A percentile compares a stretch with the other conserved stretches of the same genome.
These are phyloP conservation scores for Scleropages formosus DNA, from an alignment of 2,797 vertebrate species.

Conservation along the genomic window DNA sequence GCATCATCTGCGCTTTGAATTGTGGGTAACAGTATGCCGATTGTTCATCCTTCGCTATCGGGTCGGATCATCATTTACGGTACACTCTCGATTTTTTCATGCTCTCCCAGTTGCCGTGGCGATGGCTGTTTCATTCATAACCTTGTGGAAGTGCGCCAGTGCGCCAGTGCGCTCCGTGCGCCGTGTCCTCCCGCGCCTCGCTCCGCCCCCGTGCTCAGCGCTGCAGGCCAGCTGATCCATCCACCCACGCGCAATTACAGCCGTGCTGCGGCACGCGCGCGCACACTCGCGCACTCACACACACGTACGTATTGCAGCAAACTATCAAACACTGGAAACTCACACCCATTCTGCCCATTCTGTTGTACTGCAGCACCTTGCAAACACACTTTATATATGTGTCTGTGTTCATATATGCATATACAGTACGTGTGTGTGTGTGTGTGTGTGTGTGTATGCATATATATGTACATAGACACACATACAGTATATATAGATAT, in stretches of 20 bases:
- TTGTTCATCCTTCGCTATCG: background rate
- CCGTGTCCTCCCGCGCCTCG: constrained; percentile 18
- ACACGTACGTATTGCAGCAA: constrained; percentile 2
- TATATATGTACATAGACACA: too few species aligned
- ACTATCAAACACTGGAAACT: background rate
- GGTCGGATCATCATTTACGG: background rate
- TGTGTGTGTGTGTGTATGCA: too few species aligned
- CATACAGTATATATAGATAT: too few species aligned
- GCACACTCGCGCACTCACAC: background rate
- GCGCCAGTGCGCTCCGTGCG: background rate
- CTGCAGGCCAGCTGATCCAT: constrained; percentile 40
- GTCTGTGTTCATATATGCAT: too few species aligned
- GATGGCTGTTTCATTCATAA: constrained; percentile 55
- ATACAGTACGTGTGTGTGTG: too few species aligned
- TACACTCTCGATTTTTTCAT: background rate
- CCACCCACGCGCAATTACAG: constrained; percentile 38
- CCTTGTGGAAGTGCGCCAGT: constrained; percentile 31
- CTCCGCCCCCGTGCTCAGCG: constrained; percentile 23
- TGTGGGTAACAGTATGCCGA: background rate
- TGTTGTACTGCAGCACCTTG: background rate
- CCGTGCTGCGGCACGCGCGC: constrained; percentile 4
- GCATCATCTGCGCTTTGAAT: background rate
- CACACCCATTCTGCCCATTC: too few species aligned
- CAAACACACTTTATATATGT: background rate
- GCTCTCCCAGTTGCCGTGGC: constrained; percentile 43